Evolutionary conservation across 2,888 invertebrate genomes (phyloP).

Genomic region (Erebia palarica): DNA sequence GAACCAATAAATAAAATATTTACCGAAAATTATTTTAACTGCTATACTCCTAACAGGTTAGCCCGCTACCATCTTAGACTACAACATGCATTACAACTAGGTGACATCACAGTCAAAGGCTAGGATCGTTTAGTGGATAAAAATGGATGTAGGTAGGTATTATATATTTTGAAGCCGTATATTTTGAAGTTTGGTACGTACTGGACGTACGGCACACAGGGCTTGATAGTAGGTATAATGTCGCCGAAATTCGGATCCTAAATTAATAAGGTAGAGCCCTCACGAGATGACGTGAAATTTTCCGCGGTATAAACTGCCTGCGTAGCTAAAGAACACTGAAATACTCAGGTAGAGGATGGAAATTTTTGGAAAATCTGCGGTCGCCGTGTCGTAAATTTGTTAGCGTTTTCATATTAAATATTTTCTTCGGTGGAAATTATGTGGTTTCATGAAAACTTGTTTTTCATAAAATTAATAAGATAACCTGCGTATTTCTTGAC

Average conservation of each 20-base stretch:
- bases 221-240: not conserved
- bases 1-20: no score
- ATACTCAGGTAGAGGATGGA: not conserved
- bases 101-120: no score
- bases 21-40: no score
- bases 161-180: no score
- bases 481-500: not conserved
- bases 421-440: not conserved
- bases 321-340: not conserved
- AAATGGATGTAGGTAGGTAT: no score
- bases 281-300: not conserved
- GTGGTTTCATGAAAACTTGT: not conserved
- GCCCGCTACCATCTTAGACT: no score
- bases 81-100: no score
- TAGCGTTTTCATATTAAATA: constrained; percentile 9
- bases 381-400: not conserved
- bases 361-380: constrained; percentile 2
- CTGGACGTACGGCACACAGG: no score
- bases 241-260: not conserved
- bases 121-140: no score
- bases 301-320: not conserved
- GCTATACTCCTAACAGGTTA: no score
- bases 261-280: not conserved
- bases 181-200: no score
- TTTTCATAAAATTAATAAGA: not conserved